Conservation (phyloP, 2,113 vertebrate genomes). For the Cyprinus carpio region DNA sequence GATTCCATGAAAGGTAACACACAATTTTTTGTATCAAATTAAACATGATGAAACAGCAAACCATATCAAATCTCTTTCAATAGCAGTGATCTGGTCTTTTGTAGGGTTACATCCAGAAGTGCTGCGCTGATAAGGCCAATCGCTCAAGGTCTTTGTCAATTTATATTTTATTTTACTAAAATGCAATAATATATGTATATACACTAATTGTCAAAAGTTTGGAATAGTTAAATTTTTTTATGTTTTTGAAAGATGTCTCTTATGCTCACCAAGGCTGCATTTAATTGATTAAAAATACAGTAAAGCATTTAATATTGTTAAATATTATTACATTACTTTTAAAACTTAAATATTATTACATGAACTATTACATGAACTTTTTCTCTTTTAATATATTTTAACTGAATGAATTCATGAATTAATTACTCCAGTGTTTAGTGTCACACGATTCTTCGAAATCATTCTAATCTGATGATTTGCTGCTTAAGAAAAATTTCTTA, state of each 20-base stretch:
- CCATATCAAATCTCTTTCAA: not conserved
- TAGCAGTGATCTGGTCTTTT: constrained; percentile 10
- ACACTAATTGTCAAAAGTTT: not conserved
- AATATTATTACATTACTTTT: too few relatives aligned
- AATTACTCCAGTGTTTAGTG: too few relatives aligned
- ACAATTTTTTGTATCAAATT: not conserved
- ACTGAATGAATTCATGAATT: too few relatives aligned
- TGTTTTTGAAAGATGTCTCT: not conserved
- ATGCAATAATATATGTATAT: not conserved
- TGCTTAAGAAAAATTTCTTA: too few relatives aligned
- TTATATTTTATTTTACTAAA: not conserved
- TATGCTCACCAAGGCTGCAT: not conserved
- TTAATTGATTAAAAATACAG: too few relatives aligned
- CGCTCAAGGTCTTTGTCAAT: constrained; percentile 45
- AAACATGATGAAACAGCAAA: not conserved
- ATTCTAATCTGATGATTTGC: too few relatives aligned
- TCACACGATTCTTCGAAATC: too few relatives aligned
- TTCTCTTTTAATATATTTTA: too few relatives aligned
- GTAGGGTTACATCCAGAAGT: constrained; percentile 44
- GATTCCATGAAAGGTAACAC: constrained; percentile 50
- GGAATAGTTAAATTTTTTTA: not conserved
- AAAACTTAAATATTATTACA: too few relatives aligned
- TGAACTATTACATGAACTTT: too few relatives aligned
- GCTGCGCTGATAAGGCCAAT: not conserved
- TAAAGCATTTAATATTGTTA: too few relatives aligned